Base-by-base conservation (phyloP, 2,888 invertebrate species). In the Hydriomena furcata region DNA sequence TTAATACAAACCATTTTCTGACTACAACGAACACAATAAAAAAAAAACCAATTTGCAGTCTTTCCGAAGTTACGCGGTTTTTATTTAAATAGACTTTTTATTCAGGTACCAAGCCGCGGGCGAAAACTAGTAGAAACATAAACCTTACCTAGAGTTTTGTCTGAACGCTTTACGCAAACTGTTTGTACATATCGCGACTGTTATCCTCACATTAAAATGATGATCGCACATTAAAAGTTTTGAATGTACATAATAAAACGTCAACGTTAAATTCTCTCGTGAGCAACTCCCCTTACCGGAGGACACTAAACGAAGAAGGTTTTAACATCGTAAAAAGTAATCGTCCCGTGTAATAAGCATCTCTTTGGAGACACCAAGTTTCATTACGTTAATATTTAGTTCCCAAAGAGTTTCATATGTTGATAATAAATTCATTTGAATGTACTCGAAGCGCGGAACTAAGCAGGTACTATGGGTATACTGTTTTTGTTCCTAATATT, bases 271-370 rank as follows among this genome's bases (percentile, higher is more conserved):
- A 42, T 23, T 42, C 21, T 13, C 46, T 11, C 2, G 13, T 20
- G 45, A 20, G 40, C 25, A 25, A n/a, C 8, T 1, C 37, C 20
- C 37, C 27, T 52, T 34, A 52, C 27, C 36, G 28, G n/a, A 28
- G 23, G 27, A 37, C 32, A 17, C 52, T 47, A 43, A 52, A 43
- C 43, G 42, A 52, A 42, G 45, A 37, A 47, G 52, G 52, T 47
- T 49, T 44, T 49, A 49, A 49, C 36, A 49, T 53, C 53, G 49
- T 53, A 49, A 53, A 53, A 53, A 53, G 53, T 49, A 49, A 53
- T 53, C 53, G 46, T 32, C 32, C 20, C 25, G 1, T 45, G 31
- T 48, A 53, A 53, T 49, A 49, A 45, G 43, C 32, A 51, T 41
- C 38, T 52, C 52, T 36, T 41, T 3, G 35, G 44, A 45, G 53